A percentile compares a stretch with the other conserved stretches of the same genome.
These are phyloP conservation scores for Campylomormyrus tamandua DNA, from an alignment of 2,113 vertebrate genomes.

Conservation along the genomic window DNA sequence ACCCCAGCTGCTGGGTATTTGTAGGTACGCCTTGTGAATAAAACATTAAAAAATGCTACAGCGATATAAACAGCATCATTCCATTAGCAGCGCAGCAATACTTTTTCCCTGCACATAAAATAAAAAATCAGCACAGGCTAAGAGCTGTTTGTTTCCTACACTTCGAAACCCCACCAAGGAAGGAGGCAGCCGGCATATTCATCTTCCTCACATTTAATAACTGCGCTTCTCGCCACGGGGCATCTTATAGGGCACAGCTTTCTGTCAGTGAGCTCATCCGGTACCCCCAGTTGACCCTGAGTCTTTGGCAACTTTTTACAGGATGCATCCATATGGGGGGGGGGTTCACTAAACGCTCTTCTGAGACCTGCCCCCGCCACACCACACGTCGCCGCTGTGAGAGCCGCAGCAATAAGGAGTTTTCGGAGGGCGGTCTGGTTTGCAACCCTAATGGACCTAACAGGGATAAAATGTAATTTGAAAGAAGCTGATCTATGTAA, in stretches of 20 bases:
- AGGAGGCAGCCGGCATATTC: background rate
- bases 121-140: background rate
- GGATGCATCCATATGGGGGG: background rate
- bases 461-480: constrained; percentile 90
- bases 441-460: constrained; percentile 81
- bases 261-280: background rate
- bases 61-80: background rate
- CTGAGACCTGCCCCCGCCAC: constrained; percentile 60
- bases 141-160: background rate
- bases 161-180: background rate
- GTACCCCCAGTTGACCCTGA: too few relatives aligned
- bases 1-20: background rate
- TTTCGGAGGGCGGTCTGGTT: constrained; percentile 77
- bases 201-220: background rate
- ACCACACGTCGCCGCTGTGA: constrained; percentile 70
- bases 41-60: background rate
- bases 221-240: background rate
- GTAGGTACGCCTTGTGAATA: background rate
- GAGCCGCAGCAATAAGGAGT: constrained; percentile 72
- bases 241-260: background rate
- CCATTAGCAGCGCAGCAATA: background rate
- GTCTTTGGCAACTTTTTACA: background rate
- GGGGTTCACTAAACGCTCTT: background rate
- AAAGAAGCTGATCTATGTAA: constrained; percentile 86
- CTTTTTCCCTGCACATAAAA: background rate